Conservation (phyloP, 2,797 vertebrate genomes). For the Cirrhinus molitorella region DNA sequence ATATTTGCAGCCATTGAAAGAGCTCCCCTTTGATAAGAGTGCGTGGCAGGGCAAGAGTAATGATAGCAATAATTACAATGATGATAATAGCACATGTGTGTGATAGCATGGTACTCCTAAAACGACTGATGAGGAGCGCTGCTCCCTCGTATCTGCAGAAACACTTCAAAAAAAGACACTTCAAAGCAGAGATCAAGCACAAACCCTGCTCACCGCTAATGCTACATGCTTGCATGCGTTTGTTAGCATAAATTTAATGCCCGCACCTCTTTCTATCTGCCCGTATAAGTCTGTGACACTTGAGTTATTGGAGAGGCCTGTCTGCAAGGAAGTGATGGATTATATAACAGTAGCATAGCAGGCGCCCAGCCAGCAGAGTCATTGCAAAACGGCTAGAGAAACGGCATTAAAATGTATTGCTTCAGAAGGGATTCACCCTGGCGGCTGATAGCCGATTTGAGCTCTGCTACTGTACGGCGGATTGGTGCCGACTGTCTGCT, state of each 20-base stretch:
- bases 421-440: constrained; percentile 43
- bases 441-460: constrained; percentile 30
- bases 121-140: neutral
- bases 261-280: constrained; percentile 7
- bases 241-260: neutral
- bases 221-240: constrained; percentile 58
- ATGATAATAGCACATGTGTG: constrained; percentile 29
- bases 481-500: constrained; percentile 48
- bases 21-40: constrained; percentile 27
- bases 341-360: constrained; percentile 70
- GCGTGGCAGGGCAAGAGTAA: constrained; percentile 42
- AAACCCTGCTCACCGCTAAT: neutral
- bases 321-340: constrained; percentile 66
- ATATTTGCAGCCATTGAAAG: constrained; percentile 7
- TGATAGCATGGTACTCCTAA: neutral
- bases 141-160: neutral
- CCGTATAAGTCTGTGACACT: constrained; percentile 64
- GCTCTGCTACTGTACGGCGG: constrained; percentile 17
- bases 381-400: constrained; percentile 70
- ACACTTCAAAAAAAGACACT: constrained; percentile 2
- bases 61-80: constrained; percentile 37
- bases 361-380: constrained; percentile 59
- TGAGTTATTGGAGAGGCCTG: constrained; percentile 61
- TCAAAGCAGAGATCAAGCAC: constrained; percentile 9
- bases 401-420: constrained; percentile 68